Base-by-base conservation (phyloP, 2,113 vertebrate genomes). In the Cricetomys ansorgei region DNA sequence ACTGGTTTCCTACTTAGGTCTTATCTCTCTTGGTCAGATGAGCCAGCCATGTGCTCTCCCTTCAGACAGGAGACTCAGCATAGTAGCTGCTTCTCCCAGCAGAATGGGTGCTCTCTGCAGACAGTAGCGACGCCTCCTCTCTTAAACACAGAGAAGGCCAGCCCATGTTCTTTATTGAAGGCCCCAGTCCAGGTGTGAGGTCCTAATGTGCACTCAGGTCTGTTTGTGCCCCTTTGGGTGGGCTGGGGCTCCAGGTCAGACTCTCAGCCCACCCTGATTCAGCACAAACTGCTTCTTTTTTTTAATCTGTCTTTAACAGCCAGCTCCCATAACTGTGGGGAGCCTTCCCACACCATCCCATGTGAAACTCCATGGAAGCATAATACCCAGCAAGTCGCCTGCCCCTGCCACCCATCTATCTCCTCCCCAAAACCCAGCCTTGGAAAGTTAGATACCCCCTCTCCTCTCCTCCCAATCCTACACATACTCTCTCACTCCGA, bases 351-450 rank as follows among this genome's bases (percentile, higher is more conserved):
- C 43, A 59, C n/a, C 53, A 67, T 65, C 55, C 73, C n/a, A 16
- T 27, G 12, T 75, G 62, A 50, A 69, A 67, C 53, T 76, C 93
- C 57, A 70, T 13, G 62, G 79, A 92, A 85, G 70, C 34, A 23
- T 7, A 45, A 16, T 40, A 59, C 72, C 29, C 1, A 43, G n/a
- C 34, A 40, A 50, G 40, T 73, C 50, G 67, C 77, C 23, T 79
- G 83, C 12, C 55, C 37, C 59, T 91, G 72, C 21, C 59, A 69
- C 15, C 12, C 64, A 86, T 81, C 1, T 29, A 31, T 77, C 40
- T 48, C 43, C 92, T 96, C 94, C 70, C 85, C 43, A 79, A 95
- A 21, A 81, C 2, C 13, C 57, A 93, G 59, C 67, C 69, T 77
- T 59, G 43, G 34, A 91, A 88, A 91, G 65, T 76, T 81, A 75